Percentiles rank a stretch among this genome's conserved stretches.
Conservation (phyloP, 2,113 vertebrate species). For the Herpetotheres cachinnans region DNA sequence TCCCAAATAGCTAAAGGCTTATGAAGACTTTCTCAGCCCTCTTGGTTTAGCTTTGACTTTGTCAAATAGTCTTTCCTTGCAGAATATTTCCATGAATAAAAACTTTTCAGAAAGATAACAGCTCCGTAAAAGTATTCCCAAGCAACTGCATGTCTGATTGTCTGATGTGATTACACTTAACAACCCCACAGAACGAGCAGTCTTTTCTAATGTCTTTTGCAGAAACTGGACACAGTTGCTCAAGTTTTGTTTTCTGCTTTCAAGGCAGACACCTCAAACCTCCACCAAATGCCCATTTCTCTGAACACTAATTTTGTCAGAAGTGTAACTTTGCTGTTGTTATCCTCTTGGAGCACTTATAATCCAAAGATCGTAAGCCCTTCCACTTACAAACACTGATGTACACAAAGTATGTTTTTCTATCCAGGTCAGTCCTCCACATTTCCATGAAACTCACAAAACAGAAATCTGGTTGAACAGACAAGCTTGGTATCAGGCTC, state of each 20-base stretch:
- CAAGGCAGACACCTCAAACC: neutral
- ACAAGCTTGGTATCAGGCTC: neutral
- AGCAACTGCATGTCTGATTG: neutral
- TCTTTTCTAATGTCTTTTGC: neutral
- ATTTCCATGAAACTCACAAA: neutral
- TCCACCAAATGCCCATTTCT: neutral
- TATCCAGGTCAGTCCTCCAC: neutral
- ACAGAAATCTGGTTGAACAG: neutral
- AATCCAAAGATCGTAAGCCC: neutral
- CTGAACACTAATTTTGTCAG: neutral
- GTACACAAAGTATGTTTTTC: neutral
- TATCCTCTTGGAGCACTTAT: neutral
- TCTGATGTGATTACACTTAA: neutral
- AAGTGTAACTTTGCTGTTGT: neutral
- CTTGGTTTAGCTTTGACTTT: neutral
- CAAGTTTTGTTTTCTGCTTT: neutral
- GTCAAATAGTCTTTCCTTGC: neutral
- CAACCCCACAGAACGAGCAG: neutral
- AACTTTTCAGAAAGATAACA: neutral
- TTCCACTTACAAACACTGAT: neutral
- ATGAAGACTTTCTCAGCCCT: neutral
- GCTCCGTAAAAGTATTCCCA: neutral
- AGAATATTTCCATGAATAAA: neutral
- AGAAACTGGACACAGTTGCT: neutral
- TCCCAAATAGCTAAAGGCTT: neutral